Base-by-base conservation (phyloP, 2,888 invertebrate genomes). In the Vanessa cardui region DNA sequence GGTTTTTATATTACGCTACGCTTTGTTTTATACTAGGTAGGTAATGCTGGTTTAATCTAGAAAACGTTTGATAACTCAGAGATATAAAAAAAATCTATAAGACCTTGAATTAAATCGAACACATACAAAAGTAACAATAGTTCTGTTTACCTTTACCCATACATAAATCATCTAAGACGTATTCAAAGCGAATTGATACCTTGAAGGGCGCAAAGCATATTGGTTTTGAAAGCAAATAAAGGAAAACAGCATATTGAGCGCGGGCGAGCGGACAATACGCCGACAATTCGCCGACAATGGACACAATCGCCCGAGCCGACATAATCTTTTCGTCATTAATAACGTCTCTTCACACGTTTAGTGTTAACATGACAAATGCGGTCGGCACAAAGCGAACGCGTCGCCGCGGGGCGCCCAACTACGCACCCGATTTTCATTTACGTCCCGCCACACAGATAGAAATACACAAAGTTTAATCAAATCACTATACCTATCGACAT, bases 331-430 rank as follows among this genome's bases (percentile, higher is more conserved):
- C 79, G 82, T 87, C 90, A 91, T 91, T 91, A 92, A 91, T 90
- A 90, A 90, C 82, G 80, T 83, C 84, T 85, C 88, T 90, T 90
- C 89, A 88, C 90, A 88, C 88, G 85, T 88, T 86, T 85, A 85
- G 90, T 88, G 91, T 88, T 89, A 92, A 91, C 89, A 90, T 91
- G 91, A 92, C 92, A 90, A 91, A 91, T 89, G 92, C 82, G 80
- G 77, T 79, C 80, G 80, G 78, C 74, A 85, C 85, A 88, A 88
- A 86, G 86, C 74, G 72, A 76, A 76, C 77, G 74, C 66, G 67
- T 73, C 85, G 79, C 87, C 73, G 82, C 86, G 81, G 87, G 86
- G 83, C 81, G 85, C 81, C 84, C 77, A 76, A 73, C 68, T 62
- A 64, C 78, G 81, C 84, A 78, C 80, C 80, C 83, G 80, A 83